Conservation (phyloP, 2,888 invertebrate species). For the Stenodema calcarata region DNA sequence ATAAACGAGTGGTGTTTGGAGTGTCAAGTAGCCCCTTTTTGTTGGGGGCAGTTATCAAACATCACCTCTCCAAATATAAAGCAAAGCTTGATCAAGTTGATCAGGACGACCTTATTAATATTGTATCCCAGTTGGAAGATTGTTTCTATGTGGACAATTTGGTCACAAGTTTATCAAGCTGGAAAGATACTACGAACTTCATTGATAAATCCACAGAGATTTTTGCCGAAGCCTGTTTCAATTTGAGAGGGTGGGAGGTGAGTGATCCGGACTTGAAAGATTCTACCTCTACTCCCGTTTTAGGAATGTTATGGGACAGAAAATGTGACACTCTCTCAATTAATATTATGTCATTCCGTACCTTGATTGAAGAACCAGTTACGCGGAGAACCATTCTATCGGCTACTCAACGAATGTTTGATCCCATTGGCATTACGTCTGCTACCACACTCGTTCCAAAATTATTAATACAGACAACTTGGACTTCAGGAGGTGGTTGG, state of each 20-base stretch:
- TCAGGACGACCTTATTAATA: not conserved
- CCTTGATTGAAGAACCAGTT: not conserved
- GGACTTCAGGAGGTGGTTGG: too few species aligned
- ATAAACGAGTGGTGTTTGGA: conserved; percentile 45
- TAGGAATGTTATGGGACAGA: too few species aligned
- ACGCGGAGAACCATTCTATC: not conserved
- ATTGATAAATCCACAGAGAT: not conserved
- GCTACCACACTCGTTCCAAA: not conserved
- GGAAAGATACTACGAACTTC: not conserved
- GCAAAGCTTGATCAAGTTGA: not conserved
- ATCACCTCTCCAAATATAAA: not conserved
- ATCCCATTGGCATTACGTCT: not conserved
- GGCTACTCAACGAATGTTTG: not conserved
- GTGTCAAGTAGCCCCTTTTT: conserved; percentile 34
- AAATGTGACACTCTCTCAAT: too few species aligned
- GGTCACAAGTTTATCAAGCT: not conserved
- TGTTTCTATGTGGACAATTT: conserved; percentile 34
- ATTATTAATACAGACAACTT: too few species aligned
- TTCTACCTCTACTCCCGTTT: too few species aligned
- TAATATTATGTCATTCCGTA: too few species aligned
- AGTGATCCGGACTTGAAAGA: too few species aligned
- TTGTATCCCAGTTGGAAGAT: not conserved
- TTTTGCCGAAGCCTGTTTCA: not conserved
- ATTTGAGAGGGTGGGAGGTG: not conserved
- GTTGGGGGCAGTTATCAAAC: conserved; percentile 17